These are phyloP conservation scores for Arenicola marina DNA, from an alignment of 2,888 invertebrate species.

Conservation along the genomic window DNA sequence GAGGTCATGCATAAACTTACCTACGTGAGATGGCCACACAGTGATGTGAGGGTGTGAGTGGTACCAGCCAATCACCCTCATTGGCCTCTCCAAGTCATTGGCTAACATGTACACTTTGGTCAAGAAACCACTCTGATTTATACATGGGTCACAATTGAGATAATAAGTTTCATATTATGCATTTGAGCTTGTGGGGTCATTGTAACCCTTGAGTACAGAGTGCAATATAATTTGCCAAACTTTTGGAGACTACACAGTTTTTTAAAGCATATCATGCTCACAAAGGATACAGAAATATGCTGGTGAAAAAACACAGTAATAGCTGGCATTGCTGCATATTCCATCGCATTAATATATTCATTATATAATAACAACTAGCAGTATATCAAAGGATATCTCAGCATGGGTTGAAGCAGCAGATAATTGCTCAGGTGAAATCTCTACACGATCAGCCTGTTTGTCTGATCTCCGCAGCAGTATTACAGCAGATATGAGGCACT, in stretches of 20 bases:
- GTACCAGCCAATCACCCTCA: conserved; percentile 85
- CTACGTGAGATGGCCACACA: conserved; percentile 85
- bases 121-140: not conserved
- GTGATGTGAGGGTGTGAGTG: conserved; percentile 90
- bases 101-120: conserved; percentile 11
- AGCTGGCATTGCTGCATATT: too few species aligned
- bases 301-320: too few species aligned
- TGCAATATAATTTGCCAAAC: too few species aligned
- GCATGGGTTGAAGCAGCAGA: conserved; percentile 67
- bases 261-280: too few species aligned
- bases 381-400: conserved; percentile 36
- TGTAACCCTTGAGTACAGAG: not conserved
- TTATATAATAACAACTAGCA: not conserved
- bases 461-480: conserved; percentile 77
- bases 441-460: conserved; percentile 82
- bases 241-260: too few species aligned
- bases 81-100: conserved; percentile 64
- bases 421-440: conserved; percentile 82
- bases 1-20: conserved; percentile 63
- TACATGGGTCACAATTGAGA: not conserved
- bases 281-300: too few species aligned
- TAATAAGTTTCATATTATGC: not conserved
- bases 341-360: not conserved
- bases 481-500: conserved; percentile 75
- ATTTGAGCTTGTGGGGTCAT: not conserved